Percentiles rank a stretch among this genome's conserved stretches.
These are phyloP conservation scores for Chrysocyon brachyurus DNA, from an alignment of 2,797 vertebrate genomes.

Conservation along the genomic window DNA sequence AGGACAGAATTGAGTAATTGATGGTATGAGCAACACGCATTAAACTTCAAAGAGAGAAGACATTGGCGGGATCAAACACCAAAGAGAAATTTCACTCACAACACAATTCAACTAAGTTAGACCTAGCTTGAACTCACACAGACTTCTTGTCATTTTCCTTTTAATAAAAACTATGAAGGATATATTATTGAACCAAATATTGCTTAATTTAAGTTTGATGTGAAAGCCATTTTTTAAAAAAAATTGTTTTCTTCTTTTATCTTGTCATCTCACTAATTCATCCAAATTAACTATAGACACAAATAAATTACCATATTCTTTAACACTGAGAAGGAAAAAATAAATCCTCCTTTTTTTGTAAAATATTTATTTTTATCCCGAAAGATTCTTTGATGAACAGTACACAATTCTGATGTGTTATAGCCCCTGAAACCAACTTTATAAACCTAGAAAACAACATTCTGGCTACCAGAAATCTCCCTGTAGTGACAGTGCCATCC, in stretches of 20 bases:
- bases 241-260: background rate
- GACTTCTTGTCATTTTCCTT: background rate
- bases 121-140: background rate
- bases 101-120: background rate
- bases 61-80: background rate
- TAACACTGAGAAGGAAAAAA: background rate
- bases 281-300: slow-evolving; percentile 67
- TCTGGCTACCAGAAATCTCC: slow-evolving; percentile 16
- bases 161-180: slow-evolving; percentile 19
- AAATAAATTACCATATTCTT: slow-evolving; percentile 73
- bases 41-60: background rate
- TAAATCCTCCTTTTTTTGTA: slow-evolving; percentile 46
- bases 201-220: background rate
- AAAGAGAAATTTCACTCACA: background rate
- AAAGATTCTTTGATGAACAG: slow-evolving; percentile 3
- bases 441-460: background rate
- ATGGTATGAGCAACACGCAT: background rate
- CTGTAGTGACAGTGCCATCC: background rate
- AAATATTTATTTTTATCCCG: slow-evolving; percentile 57
- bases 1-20: background rate
- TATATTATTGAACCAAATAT: background rate
- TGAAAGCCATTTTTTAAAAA: background rate
- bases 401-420: slow-evolving; percentile 35
- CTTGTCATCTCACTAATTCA: slow-evolving; percentile 75
- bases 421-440: background rate